A percentile compares a stretch with the other conserved stretches of the same genome.
phyloP scores from a whole-genome alignment of 1,140 invertebrate species.

The Magallana gigas region DNA sequence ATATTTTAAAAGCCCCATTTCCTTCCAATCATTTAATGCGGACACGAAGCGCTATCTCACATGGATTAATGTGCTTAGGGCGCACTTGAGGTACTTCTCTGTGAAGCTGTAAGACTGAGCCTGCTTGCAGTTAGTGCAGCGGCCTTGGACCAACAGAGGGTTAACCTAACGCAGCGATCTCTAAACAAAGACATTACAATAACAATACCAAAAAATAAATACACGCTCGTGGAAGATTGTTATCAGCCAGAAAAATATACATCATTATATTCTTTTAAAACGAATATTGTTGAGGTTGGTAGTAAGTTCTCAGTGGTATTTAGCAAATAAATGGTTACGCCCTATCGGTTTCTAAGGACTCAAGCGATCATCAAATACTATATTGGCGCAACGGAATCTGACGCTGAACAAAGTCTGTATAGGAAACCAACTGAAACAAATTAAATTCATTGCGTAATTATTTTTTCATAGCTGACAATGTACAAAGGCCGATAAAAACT shows the following conservation, averaged over 20 bases:
- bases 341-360: neutral
- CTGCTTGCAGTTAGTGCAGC: neutral
- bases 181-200: too few relatives aligned
- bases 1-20: neutral
- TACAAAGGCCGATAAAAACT: neutral
- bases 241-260: too few relatives aligned
- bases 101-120: neutral
- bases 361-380: neutral
- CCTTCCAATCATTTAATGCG: neutral
- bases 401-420: neutral
- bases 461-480: neutral
- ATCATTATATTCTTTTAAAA: too few relatives aligned
- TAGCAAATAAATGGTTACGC: neutral
- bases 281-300: too few relatives aligned
- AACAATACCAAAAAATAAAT: too few relatives aligned
- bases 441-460: neutral
- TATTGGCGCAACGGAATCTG: neutral
- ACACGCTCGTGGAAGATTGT: too few relatives aligned
- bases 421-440: neutral
- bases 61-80: neutral
- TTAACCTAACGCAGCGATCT: too few relatives aligned
- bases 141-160: neutral
- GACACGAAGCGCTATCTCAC: neutral
- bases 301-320: too few relatives aligned
- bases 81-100: neutral